Evolutionary conservation across 1,140 invertebrate genomes (phyloP), one percentile per base, ranked within the genome.

Genomic region (Danaus plexippus): DNA sequence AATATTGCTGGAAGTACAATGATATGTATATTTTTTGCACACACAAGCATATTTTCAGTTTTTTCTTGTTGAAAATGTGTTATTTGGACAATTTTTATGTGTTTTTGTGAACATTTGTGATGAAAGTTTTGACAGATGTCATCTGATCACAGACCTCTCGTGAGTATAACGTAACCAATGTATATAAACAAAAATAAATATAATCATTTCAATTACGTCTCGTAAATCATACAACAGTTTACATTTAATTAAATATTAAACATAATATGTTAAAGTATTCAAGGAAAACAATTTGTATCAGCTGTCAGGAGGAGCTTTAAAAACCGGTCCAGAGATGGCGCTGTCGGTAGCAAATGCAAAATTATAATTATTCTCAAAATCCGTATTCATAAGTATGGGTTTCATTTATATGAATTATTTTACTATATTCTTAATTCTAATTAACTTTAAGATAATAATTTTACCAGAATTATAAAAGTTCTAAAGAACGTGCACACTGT

Each of bases 61-160:
- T 9, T 41, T 51, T 9, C 15, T 63, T 18, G 44, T 57, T 50
- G 40, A 71, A 69, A 73, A 71, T 50, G 47, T 70, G 71, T 69
- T 56, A 70, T 73, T 69, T 62, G 42, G 9, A 53, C 45, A 54
- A 59, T 75, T 73, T 70, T 69, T 53, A 43, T 15, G 77, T 75
- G 77, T 77, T 81, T 77, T 81, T 78, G 79, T 78, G 78, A 79
- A 66, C 77, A 86, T 86, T 81, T 86, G 80, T 80, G 79, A 71
- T 57, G 64, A 82, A 77, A 77, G 73, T 81, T 86, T 82, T 83
- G 80, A 84, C 80, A 85, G 77, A 54, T 85, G 79, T 75, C 80
- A 84, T 71, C 71, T 74, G 75, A 71, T 66, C 53, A 40, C n/a
- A 9, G 4, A 12, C 11, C n/a, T 6, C 32, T 56, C 32, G 50